Base-by-base conservation (phyloP, 2,113 vertebrate species). In the Plectropomus leopardus region DNA sequence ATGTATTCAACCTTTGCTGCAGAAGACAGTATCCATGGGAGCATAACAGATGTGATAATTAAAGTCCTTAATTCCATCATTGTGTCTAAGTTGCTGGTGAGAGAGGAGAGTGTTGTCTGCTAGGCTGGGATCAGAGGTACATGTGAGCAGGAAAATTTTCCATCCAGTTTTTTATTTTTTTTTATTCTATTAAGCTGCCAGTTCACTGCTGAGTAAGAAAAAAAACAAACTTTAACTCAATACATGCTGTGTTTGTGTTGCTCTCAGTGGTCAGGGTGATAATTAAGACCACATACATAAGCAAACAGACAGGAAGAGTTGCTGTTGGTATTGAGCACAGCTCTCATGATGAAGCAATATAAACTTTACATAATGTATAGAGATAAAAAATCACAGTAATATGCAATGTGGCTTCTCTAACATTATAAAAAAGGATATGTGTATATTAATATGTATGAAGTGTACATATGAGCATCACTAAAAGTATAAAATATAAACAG, bases 171-270 rank as follows among this genome's bases (percentile, higher is more conserved):
- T 60, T 66, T 96, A n/a, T n/a, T n/a, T n/a, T n/a, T n/a, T n/a
- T n/a, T n/a, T n/a, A n/a, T n/a, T n/a, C n/a, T 95, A 95, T 96
- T 84, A 94, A 93, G 91, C 94, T 96, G 96, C 95, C 96, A 96
- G 93, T 64, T 74, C 74, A 87, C 94, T 93, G 83, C 92, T 90
- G 92, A 86, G 76, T 91, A 93, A 93, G 92, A 94, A 87, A 91
- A 86, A 95, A 40, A 95, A 93, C 86, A 87, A 88, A 85, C 86
- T 92, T 97, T 97, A 98, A 98, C 97, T 96, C 97, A 95, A 94
- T 92, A 78, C 87, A 83, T 90, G 92, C 96, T 95, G 89, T 70
- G n/a, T 79, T 57, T 57, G 34, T 80, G 40, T 42, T 6, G 11
- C 26, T 65, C 9, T 57, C 36, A 65, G 16, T 36, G 24, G 47